phyloP scores from a whole-genome alignment of 2,113 vertebrate genomes.

The Cyprinodon tularosa region DNA sequence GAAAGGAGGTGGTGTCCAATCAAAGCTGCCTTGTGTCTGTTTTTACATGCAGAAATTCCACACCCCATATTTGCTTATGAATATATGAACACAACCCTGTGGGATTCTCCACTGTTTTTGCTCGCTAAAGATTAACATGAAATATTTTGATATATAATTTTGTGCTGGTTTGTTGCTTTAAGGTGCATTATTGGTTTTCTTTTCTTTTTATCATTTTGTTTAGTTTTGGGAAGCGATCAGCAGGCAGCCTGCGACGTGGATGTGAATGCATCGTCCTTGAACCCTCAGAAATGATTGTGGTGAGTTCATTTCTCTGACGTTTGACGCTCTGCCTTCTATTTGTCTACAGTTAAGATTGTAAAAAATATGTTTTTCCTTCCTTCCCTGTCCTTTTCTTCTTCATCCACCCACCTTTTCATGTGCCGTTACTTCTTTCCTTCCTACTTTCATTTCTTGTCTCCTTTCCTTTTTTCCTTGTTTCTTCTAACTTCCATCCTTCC shows the following conservation, averaged over 20 bases:
- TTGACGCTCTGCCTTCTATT: not conserved
- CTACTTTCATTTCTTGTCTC: not conserved
- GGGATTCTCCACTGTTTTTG: not conserved
- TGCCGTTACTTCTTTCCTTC: not conserved
- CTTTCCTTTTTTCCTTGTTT: not conserved
- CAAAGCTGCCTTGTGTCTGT: slow-evolving; percentile 40
- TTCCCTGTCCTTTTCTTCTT: not conserved
- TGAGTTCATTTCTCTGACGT: slow-evolving; percentile 72
- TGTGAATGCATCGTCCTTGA: slow-evolving; percentile 99
- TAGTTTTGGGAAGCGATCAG: slow-evolving; percentile 97
- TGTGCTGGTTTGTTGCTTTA: accelerated
- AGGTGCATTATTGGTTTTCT: not conserved
- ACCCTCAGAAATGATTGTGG: slow-evolving; percentile 99
- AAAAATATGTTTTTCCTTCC: not conserved
- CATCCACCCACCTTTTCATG: not conserved
- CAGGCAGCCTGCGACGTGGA: slow-evolving; percentile 94
- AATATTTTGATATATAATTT: not conserved
- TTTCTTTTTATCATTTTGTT: slow-evolving; percentile 1
- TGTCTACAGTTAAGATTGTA: not conserved
- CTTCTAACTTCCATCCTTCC: not conserved
- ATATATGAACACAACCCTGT: not conserved
- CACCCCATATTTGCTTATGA: slow-evolving; percentile 28
- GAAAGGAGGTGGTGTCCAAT: slow-evolving; percentile 53
- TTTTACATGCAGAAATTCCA: slow-evolving; percentile 38
- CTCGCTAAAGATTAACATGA: not conserved